Evolutionary conservation across 2,797 vertebrate species (phyloP).

Genomic region (Phyllotis vaccarum): DNA sequence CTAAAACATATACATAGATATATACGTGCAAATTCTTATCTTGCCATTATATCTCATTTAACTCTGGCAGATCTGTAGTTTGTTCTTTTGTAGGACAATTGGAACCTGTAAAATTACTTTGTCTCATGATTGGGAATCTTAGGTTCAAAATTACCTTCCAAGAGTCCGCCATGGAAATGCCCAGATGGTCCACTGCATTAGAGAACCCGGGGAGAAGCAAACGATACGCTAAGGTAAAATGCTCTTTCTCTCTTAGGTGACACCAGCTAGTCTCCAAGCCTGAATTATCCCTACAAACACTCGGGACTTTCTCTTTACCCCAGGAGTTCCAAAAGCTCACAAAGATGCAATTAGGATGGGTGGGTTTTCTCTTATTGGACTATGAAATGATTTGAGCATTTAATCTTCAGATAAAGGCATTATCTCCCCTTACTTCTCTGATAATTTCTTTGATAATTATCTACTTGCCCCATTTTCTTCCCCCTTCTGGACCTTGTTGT

Average conservation of each 20-base stretch:
- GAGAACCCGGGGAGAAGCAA: not conserved
- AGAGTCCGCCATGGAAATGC: not conserved
- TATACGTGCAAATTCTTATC: not conserved
- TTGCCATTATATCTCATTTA: conserved; percentile 32
- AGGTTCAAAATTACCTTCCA: conserved; percentile 35
- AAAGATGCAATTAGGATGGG: not conserved
- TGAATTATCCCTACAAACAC: not conserved
- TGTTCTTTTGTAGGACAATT: conserved; percentile 3
- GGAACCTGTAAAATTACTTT: not conserved
- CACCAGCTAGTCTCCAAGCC: not conserved
- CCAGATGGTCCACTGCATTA: not conserved
- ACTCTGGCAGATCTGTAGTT: not conserved
- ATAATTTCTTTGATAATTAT: conserved; percentile 54
- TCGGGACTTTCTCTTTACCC: not conserved
- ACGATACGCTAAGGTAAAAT: not conserved
- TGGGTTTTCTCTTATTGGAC: not conserved
- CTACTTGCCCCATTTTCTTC: not conserved
- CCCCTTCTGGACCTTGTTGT: not conserved
- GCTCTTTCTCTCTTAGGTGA: not conserved
- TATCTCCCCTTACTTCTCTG: conserved; percentile 44
- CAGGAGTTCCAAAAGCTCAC: conserved; percentile 39
- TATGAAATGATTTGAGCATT: not conserved
- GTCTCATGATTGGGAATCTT: conserved; percentile 18
- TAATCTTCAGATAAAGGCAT: conserved; percentile 35
- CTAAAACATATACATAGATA: not conserved